Base-by-base conservation (phyloP, 1,140 invertebrate species). In the Helicoverpa armigera region DNA sequence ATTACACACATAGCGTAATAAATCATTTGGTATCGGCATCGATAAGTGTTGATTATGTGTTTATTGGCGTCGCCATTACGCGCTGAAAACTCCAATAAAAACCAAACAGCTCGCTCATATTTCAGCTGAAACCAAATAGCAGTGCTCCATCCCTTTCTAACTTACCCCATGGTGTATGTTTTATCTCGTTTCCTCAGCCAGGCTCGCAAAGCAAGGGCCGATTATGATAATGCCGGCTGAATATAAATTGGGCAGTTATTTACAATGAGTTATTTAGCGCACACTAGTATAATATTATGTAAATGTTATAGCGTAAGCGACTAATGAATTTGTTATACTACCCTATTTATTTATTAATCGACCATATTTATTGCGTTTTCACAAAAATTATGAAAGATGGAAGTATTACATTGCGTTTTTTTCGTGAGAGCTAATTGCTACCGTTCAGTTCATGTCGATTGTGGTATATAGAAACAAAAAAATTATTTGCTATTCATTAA, bases 221-320 rank as follows among this genome's bases (percentile, higher is more conserved):
- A 90, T 93, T 91, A 93, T 90, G 86, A 89, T 92, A 90, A 91
- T 90, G 83, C 85, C 80, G 79, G 80, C 83, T 87, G 91, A 92
- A 93, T 93, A 93, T 86, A 90, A 92, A 93, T 92, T 91, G 90
- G 90, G 87, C 86, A 82, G 85, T 93, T 91, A 92, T 91, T 90
- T 90, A 89, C 90, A 90, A 90, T 88, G 90, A 93, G 86, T 91
- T 91, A 91, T 91, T 90, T 89, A 89, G 88, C 87, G 88, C 85
- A 72, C 80, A 82, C 82, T 80, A 87, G 86, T 85, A 89, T 86
- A 85, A 87, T 87, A 86, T 90, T 91, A 92, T 92, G 90, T 85
- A 88, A 84, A 91, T 93, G 87, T 90, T 90, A 93, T 92, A 88
- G 87, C 74, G 80, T 72, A 82, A 29, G 51, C n/a, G 51, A 51